Evolutionary conservation across 37 sponge, comb jelly and placozoan species (phyloP), one percentile per base, ranked within the genome.

Genomic region (Cliona cf. orientalis): DNA sequence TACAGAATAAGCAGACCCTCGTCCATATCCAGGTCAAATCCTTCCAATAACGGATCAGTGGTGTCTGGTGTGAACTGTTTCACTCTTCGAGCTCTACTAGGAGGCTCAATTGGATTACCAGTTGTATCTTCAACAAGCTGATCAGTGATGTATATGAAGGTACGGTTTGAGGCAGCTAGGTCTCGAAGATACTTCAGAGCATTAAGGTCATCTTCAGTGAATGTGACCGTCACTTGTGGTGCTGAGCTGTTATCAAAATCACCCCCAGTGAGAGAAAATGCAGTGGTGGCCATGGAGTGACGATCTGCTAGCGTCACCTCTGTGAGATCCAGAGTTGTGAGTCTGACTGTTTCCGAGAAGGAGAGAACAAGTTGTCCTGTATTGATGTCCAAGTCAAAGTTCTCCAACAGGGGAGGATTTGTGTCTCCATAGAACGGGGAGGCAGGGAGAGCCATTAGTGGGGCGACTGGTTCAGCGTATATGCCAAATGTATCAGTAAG

Each of bases 301-400:
- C 46, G 46, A 57, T 76, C 85, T 36, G 72, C 75, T 22, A 95
- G 79, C 9, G 85, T 88, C 26, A 90, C 45, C 19, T 72, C 12
- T 31, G 57, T 36, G 11, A 80, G 67, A 23, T 85, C 32, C 4
- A 95, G 72, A 21, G 85, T 64, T 4, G 79, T 56, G 2, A 88
- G 61, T 21, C 60, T 70, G 25, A 95, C 92, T 25, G 91, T 91
- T 46, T 95, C 95, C 68, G 89, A 87, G 79, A 95, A 95, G 0
- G 79, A 81, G 21, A 95, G 73, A 19, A 31, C 66, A 23, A 96
- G 46, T 14, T 38, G 46, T 0, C 91, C 92, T 39, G 49, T 57
- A 66, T 93, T 83, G 83, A 96, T 67, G 74, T 96, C 89, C 17
- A 96, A 77, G 42, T 68, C 58, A 64, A 91, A 96, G 31, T 72